Base-by-base conservation (phyloP, 2,888 invertebrate species). In the Drosophila paramelanica region DNA sequence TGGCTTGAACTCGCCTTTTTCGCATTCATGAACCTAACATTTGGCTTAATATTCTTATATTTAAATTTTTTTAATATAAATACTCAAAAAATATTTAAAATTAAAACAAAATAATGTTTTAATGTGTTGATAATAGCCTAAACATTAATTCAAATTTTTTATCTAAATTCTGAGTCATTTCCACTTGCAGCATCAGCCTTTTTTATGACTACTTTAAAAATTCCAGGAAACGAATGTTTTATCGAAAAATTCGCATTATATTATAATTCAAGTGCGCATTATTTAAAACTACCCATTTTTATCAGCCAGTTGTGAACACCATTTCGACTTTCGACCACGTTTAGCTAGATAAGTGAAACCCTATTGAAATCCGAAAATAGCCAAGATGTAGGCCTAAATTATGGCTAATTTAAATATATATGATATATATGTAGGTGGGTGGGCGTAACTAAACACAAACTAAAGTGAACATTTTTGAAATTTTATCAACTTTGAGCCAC, bases 401-500 rank as follows among this genome's bases (percentile, higher is more conserved):
- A 42, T 31, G 33, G 41, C 47, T 33, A 38, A 52, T 66, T 46
- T 42, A 38, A 25, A 49, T 31, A 10, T 10, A 38, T 57, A 31
- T 52, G 31, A 31, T 13, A 23, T 31, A 23, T 23, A 1, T 6
- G 17, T 14, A n/a, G 23, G 56, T 50, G 17, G 23, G 56, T 50
- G 17, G 60, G 55, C 41, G 23, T 47, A 42, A 43, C 27, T 25
- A 23, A 46, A n/a, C 11, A 57, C 41, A 55, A 74, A 79, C 23
- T 64, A 51, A 49, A 45, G 43, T 52, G 31, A 67, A 66, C 56
- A 59, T 57, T 66, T 38, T 73, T 73, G 11, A 46, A 47, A 62
- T 53, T 67, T 57, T 69, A 57, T 53, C 45, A 56, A 58, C 17
- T 25, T 27, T 25, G 41, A 61, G 33, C 56, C 73, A 68, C 67